Percentiles rank a stretch among this genome's conserved stretches.
Conservation (phyloP, 1,140 invertebrate genomes). For the Dolichoris vasculosae region DNA sequence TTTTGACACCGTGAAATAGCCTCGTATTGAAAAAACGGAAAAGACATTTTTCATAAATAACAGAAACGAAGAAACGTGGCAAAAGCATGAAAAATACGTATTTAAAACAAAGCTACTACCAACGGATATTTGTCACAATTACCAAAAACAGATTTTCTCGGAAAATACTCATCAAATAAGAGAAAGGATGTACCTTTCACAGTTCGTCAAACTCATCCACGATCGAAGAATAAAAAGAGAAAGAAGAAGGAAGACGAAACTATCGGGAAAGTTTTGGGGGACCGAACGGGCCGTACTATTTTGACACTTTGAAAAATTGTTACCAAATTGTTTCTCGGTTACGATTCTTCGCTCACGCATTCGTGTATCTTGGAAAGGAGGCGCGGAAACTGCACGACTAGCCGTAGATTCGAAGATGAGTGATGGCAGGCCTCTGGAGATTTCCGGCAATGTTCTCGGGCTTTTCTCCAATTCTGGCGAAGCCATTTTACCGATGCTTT, state of each 20-base stretch:
- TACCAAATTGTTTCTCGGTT: conserved; percentile 62
- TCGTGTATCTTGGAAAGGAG: not conserved
- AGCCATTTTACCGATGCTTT: conserved; percentile 18
- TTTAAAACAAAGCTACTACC: not conserved
- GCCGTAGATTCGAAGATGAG: conserved; percentile 57
- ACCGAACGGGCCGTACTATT: conserved; percentile 54
- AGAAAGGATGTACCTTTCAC: conserved; percentile 32
- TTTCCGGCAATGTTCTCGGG: conserved; percentile 30
- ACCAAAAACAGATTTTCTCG: not conserved
- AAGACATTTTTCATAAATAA: no score
- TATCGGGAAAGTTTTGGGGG: conserved; percentile 55
- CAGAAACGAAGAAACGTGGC: no score
- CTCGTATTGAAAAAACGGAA: no score
- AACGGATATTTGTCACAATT: conserved; percentile 14
- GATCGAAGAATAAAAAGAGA: not conserved
- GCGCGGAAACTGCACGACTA: conserved; percentile 27
- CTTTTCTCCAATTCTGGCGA: conserved; percentile 40
- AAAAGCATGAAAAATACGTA: no score
- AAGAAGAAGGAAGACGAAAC: conserved; percentile 20
- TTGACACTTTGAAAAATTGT: conserved; percentile 66
- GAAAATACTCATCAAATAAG: conserved; percentile 26
- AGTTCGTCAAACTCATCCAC: conserved; percentile 35
- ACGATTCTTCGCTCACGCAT: conserved; percentile 22
- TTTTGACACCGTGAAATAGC: no score
- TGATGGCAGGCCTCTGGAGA: conserved; percentile 58